Evolutionary conservation across 2,888 invertebrate species (phyloP).

Genomic region (Euzophera pinguis): DNA sequence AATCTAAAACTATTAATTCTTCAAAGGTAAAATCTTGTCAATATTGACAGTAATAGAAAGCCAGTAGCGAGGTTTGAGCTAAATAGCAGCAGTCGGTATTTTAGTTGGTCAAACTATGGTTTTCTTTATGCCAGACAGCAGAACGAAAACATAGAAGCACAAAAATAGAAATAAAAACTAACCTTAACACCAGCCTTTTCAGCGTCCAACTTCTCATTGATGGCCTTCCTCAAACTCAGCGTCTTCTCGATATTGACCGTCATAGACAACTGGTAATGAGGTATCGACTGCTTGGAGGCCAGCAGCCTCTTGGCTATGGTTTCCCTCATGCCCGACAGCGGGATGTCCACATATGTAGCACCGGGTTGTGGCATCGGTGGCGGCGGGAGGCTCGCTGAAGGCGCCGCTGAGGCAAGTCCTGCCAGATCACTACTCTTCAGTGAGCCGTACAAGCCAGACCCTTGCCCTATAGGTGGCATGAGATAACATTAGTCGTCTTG

Average conservation of each 20-base stretch:
- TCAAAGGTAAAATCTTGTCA: too few relatives aligned
- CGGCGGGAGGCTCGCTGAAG: slow-evolving; percentile 32
- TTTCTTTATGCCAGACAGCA: too few relatives aligned
- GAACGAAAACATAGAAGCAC: too few relatives aligned
- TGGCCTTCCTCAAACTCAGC: slow-evolving; percentile 85
- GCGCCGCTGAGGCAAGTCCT: slow-evolving; percentile 41
- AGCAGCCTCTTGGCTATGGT: slow-evolving; percentile 94
- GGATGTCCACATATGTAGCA: slow-evolving; percentile 85
- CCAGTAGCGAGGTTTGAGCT: too few relatives aligned
- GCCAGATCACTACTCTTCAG: slow-evolving; percentile 90
- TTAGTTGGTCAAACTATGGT: too few relatives aligned
- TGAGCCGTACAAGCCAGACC: slow-evolving; percentile 90
- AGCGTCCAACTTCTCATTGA: slow-evolving; percentile 90
- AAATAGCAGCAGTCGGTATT: too few relatives aligned
- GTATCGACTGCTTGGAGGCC: slow-evolving; percentile 95
- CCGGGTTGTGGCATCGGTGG: slow-evolving; percentile 63
- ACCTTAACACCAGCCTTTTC: slow-evolving; percentile 83
- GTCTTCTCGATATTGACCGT: slow-evolving; percentile 92
- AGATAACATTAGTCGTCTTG: slow-evolving; percentile 21
- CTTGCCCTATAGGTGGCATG: slow-evolving; percentile 73
- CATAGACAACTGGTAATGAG: slow-evolving; percentile 96
- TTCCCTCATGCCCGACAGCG: slow-evolving; percentile 89
- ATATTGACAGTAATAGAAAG: too few relatives aligned
- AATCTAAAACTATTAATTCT: too few relatives aligned
- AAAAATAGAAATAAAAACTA: slow-evolving; percentile 21